Evolutionary conservation across 2,797 vertebrate genomes (phyloP).

Genomic region (Hipposideros larvatus): DNA sequence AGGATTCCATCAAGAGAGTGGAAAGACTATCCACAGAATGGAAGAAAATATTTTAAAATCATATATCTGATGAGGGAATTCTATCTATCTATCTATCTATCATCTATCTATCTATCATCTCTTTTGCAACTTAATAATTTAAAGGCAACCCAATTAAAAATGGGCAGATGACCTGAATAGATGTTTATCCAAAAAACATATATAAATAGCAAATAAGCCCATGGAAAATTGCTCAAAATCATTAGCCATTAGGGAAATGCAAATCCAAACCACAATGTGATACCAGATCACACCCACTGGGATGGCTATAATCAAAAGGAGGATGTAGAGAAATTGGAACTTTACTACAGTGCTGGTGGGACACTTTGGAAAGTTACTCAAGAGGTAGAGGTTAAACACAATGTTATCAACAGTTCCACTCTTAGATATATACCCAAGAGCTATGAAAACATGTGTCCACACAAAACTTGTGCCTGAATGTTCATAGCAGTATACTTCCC

Average conservation of each 20-base stretch:
- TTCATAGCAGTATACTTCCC: background rate
- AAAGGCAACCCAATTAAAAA: background rate
- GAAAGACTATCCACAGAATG: background rate
- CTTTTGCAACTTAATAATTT: background rate
- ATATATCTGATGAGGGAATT: background rate
- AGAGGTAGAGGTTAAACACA: background rate
- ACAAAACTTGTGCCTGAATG: background rate
- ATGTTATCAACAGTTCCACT: background rate
- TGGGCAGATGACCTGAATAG: background rate
- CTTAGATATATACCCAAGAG: background rate
- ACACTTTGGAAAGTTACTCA: conserved; percentile 18
- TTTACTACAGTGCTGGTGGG: background rate
- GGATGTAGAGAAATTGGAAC: background rate
- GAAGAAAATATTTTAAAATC: background rate
- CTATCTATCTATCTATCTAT: background rate
- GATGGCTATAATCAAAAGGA: background rate
- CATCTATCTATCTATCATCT: too few relatives aligned
- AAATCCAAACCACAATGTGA: background rate
- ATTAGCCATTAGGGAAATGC: background rate
- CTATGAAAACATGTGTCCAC: background rate
- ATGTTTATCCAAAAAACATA: background rate
- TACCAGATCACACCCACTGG: background rate
- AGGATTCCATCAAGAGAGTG: background rate
- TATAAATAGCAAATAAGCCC: background rate
- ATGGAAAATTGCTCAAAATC: background rate